Base-by-base conservation (phyloP, 1,140 invertebrate species). In the Mylabris phalerata region DNA sequence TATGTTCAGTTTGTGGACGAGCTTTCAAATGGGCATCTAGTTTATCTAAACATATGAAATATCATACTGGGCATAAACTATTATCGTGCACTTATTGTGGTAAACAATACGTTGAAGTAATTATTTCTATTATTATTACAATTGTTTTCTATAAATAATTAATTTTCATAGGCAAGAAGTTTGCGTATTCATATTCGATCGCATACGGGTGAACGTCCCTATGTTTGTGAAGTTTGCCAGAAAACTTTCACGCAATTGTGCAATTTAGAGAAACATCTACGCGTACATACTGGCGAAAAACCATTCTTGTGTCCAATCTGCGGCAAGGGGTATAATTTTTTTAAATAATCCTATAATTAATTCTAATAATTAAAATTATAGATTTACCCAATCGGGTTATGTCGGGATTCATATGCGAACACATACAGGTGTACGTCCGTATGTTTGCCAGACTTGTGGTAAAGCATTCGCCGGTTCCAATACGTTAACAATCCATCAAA, bases 171-270 rank as follows among this genome's bases (percentile, higher is more conserved):
- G 67, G 69, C 71, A 5, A 60, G 73, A 60, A 75, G 73, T 67
- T 61, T 75, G 52, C 65, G 62, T 50, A 73, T 75, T 46, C 73
- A 75, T 57, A 59, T 73, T n/a, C 55, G 73, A 25, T 73, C 71
- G 3, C 73, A 74, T 56, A 73, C 71, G 9, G 73, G 73, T 10
- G 71, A 74, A 55, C 61, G 70, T 19, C 71, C 64, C 1, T 89
- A 89, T 69, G 80, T 85, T 57, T 93, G 90, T 68, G 84, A 87
- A 59, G 77, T 87, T 24, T 93, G 90, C 67, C 75, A 78, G 10
- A 92, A 91, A 68, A 82, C 80, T 0, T 92, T 79, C 71, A 78
- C 76, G 5, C 78, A 77, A 48, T 71, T 77, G 10, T 80, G 83
- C 55, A 77, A 83, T 50, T 52, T 80, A 5, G 78, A 75, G 39